Evolutionary conservation across 2,113 vertebrate genomes (phyloP).

Genomic region (Castor canadensis): DNA sequence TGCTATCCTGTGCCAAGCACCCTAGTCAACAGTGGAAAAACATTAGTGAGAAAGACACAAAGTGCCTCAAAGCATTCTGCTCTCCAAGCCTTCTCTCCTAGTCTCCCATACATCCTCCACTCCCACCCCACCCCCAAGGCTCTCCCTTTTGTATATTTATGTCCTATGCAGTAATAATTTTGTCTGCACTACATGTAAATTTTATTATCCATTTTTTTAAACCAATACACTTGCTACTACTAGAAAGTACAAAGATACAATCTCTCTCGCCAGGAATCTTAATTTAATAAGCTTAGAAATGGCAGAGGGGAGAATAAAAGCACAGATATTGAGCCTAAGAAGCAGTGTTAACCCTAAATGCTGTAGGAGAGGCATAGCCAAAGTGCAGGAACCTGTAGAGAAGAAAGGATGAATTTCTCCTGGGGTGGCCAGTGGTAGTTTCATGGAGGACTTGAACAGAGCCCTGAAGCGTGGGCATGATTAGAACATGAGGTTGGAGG

Average conservation of each 20-base stretch:
- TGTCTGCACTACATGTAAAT: neutral
- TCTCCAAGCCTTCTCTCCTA: neutral
- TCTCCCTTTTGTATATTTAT: neutral
- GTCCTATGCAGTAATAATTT: neutral
- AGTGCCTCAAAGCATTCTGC: neutral
- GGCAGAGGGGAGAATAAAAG: neutral
- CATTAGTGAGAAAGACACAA: neutral
- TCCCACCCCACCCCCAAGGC: neutral
- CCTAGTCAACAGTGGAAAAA: neutral
- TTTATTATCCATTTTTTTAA: constrained; percentile 34
- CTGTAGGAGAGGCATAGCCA: neutral
- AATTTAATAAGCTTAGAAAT: neutral
- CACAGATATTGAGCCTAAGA: neutral
- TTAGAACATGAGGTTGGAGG: neutral
- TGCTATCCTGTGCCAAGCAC: neutral
- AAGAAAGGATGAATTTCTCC: neutral
- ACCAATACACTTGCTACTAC: neutral
- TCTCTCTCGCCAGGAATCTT: neutral
- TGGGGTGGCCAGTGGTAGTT: neutral
- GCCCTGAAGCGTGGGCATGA: neutral
- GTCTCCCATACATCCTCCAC: neutral
- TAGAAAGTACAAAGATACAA: neutral
- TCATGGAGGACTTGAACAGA: neutral
- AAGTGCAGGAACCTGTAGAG: neutral
- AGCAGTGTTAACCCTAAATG: no score